Base-by-base conservation (phyloP, 1,140 invertebrate genomes). In the Drosophila takahashii region DNA sequence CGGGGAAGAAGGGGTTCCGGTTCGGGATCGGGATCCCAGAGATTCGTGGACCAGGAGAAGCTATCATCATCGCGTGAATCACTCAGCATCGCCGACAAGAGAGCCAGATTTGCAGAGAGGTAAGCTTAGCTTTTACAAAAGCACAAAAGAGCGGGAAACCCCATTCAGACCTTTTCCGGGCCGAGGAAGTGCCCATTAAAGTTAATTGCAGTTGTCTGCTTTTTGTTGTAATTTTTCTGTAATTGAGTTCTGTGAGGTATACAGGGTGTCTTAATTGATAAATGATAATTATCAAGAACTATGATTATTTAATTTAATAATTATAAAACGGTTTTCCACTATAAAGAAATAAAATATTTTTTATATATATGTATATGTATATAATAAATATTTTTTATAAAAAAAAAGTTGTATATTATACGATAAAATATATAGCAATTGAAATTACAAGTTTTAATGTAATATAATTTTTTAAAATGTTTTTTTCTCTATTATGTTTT, bases 141-240 rank as follows among this genome's bases (percentile, higher is more conserved):
- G 1, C 26, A 10, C 26, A n/a, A 58, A 53, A 56, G 45, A 54
- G 50, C 37, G 37, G 45, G 16, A 57, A 64, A 50, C 11, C 39
- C 37, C 36, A 27, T n/a, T 62, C 16, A 16, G 18, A 16, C 42
- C 16, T 44, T 36, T 15, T 18, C 6, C 1, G 34, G n/a, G 42
- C 27, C 34, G 44, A 73, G 76, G 76, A 89, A 87, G 60, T 66
- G 22, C 7, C 45, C 76, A 89, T 89, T 89, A 77, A 77, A 54
- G 44, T 47, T 60, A 77, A 83, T 89, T 83, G 59, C 42, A 37
- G 29, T 71, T 51, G 60, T 39, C 34, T 16, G 34, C 18, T 36
- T 45, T 29, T 48, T 54, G 34, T 34, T 69, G 62, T 69, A 9
- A 11, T 32, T 34, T 50, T 56, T 70, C 66, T 70, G 64, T 70